phyloP scores from a whole-genome alignment of 2,797 vertebrate species.

The Sebastes cheni region DNA sequence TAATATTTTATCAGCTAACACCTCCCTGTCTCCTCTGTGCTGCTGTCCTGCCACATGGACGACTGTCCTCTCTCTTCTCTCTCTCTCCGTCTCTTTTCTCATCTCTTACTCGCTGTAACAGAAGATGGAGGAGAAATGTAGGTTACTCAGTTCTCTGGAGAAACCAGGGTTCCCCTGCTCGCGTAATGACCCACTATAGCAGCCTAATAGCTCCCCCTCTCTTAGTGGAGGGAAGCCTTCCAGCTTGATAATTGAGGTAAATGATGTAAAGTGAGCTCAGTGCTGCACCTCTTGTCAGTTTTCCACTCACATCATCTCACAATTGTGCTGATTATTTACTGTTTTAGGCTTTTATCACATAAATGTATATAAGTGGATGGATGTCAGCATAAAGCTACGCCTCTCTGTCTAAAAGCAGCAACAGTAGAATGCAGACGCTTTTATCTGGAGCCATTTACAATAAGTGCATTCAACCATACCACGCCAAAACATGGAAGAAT shows the following conservation, averaged over 20 bases:
- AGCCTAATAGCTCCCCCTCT: conserved; percentile 5
- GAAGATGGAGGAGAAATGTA: conserved; percentile 46
- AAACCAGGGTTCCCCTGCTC: conserved; percentile 30
- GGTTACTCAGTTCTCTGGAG: conserved; percentile 46
- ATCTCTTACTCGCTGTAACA: background rate
- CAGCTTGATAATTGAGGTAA: background rate
- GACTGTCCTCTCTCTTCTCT: background rate
- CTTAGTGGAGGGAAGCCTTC: background rate
- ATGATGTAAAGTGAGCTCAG: background rate
- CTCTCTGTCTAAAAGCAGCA: background rate
- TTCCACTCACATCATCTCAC: background rate
- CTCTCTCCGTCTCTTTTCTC: background rate
- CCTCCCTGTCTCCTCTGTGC: background rate
- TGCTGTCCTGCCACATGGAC: background rate
- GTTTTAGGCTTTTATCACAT: conserved; percentile 28
- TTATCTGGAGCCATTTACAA: background rate
- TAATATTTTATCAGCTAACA: background rate
- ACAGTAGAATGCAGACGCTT: background rate
- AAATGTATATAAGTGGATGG: background rate
- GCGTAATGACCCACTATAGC: background rate
- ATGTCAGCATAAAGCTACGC: background rate
- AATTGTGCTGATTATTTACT: conserved; percentile 6
- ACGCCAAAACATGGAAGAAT: background rate
- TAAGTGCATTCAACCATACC: background rate
- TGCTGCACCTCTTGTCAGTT: background rate